Evolutionary conservation across 2,113 vertebrate genomes (phyloP), one percentile per base, ranked within the genome.

Genomic region (Syrrhaptes paradoxus): DNA sequence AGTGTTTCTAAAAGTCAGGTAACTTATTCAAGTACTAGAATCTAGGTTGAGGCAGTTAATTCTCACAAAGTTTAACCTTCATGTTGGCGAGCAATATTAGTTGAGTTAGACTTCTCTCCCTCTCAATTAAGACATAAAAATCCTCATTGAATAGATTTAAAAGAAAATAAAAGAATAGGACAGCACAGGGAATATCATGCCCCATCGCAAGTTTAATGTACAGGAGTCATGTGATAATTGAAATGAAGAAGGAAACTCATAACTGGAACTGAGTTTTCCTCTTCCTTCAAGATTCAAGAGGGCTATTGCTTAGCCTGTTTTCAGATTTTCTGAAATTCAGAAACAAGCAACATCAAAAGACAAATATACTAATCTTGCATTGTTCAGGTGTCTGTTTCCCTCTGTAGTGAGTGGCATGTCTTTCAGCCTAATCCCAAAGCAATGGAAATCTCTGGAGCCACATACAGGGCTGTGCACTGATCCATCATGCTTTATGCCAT

Each of bases 61-160:
- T 73, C 36, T 85, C 28, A 63, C 9, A 17, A 32, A 78, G 18
- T 79, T 91, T 85, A 70, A 17, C 54, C 20, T 85, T 84, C 7
- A 11, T 85, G 11, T 57, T 74, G 66, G 11, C 61, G 80, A 45
- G 34, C 32, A 72, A 14, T 63, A 52, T 91, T 76, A 49, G 7
- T 66, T 80, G 26, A 77, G 57, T 66, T 70, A 71, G 31, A 28
- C 25, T 74, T 92, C n/a, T 92, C 28, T 85, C 48, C 24, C 13
- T 85, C 17, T 71, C 24, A 96, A 93, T 93, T 95, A 92, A 93
- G 61, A 93, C 17, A 15, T 48, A 45, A 90, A 87, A 84, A 10
- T 0, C 1, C 15, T 19, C 31, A 61, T 88, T 36, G 57, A 75
- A 80, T 31, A 67, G 21, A 78, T 67, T 61, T 46, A 65, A 92